Evolutionary conservation across 2,797 vertebrate genomes (phyloP).

Genomic region (Avahi laniger): DNA sequence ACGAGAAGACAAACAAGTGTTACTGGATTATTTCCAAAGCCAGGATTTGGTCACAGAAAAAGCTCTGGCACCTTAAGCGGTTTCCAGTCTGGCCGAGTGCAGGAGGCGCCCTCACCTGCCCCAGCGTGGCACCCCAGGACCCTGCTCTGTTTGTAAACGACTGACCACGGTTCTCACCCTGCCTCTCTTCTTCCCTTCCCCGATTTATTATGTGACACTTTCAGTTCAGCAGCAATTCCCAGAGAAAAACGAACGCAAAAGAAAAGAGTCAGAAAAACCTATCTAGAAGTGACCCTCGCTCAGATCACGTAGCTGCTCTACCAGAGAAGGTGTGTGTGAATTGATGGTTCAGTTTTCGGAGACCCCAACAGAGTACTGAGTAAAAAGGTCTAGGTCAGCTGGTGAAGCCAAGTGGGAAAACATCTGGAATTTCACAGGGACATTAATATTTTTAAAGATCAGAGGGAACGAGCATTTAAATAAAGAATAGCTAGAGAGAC

Average conservation of each 20-base stretch:
- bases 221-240: not conserved
- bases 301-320: too few species aligned
- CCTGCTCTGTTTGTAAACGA: not conserved
- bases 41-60: slow-evolving; percentile 60
- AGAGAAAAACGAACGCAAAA: not conserved
- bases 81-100: slow-evolving; percentile 10
- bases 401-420: not conserved
- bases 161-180: not conserved
- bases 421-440: slow-evolving; percentile 55
- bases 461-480: not conserved
- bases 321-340: not conserved
- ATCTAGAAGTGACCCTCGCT: not conserved
- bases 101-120: not conserved
- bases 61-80: slow-evolving; percentile 42
- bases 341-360: not conserved
- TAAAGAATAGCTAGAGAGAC: not conserved
- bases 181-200: not conserved
- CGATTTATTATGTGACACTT: not conserved
- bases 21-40: slow-evolving; percentile 62
- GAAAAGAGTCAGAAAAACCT: not conserved
- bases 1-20: slow-evolving; percentile 70
- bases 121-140: not conserved
- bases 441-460: not conserved
- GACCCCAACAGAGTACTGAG: not conserved
- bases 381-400: not conserved